Evolutionary conservation across 1,140 invertebrate genomes (phyloP), one percentile per base, ranked within the genome.

Genomic region (Gryllus bimaculatus): DNA sequence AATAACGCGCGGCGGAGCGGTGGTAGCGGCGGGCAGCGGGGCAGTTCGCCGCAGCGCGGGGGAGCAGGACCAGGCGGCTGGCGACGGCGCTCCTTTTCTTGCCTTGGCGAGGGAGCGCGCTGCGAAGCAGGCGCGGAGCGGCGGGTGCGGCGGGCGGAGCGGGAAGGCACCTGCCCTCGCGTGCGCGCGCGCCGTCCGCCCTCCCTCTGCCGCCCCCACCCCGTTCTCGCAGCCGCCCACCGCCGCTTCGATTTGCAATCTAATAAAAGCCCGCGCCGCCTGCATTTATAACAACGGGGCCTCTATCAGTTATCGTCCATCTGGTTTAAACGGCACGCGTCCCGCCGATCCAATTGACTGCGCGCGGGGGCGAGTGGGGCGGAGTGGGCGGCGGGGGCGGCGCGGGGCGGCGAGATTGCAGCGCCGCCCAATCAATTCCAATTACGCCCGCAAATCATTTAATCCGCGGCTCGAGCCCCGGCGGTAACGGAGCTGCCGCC

Each of bases 281-380:
- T 66, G 54, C 54, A 66, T 66, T 66, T 3, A 3, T 66, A 66
- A 66, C 54, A 66, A 66, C 2, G 2, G 54, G 18, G 18, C 2
- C 54, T 66, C 54, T 66, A 66, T 66, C 54, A 66, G 54, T 66
- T 66, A 66, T 66, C 54, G 54, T 66, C 54, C 54, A 66, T 66
- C 54, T 66, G 54, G 54, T 66, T 66, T 66, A 66, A 66, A 18
- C 54, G 10, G 54, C 54, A 66, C 54, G 54, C 54, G 54, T 7
- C 7, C 54, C 54, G 54, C 54, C 54, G 54, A 66, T 66, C 54
- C 54, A 66, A 66, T 66, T 66, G 54, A 10, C 54, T 66, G 54
- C 54, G 54, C 54, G 54, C 7, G 54, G 54, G 10, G 54, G 54
- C 54, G 54, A 7, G 54, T 2, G 10, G 54, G 10, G 54, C 10